These are phyloP conservation scores for Tragelaphus oryx DNA, from an alignment of 2,797 vertebrate genomes.

Conservation along the genomic window DNA sequence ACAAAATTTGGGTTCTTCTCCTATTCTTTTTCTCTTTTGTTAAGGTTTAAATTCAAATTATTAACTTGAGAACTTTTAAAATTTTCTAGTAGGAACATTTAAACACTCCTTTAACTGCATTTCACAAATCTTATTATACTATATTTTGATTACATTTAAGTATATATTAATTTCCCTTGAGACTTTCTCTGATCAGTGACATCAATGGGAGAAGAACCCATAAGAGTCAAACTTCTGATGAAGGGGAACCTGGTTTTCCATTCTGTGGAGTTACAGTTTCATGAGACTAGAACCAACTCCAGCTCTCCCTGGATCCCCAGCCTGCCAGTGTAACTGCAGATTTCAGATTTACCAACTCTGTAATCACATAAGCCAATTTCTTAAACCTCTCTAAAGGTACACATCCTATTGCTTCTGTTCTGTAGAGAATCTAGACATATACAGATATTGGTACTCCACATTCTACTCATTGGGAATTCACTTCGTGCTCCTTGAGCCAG, in stretches of 20 bases:
- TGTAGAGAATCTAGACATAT: background rate
- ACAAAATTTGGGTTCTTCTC: background rate
- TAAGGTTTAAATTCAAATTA: background rate
- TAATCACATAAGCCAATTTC: background rate
- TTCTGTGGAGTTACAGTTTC: background rate
- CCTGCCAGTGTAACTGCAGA: background rate
- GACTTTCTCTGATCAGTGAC: background rate
- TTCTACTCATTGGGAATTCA: background rate
- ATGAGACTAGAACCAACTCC: background rate
- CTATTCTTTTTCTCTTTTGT: background rate
- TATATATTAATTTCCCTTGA: background rate
- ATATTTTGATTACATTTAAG: background rate
- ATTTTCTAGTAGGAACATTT: background rate
- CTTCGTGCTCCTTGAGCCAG: background rate
- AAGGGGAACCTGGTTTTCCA: background rate
- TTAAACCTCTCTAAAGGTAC: background rate
- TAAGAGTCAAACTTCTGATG: background rate
- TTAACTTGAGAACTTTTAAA: background rate
- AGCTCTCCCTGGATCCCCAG: background rate
- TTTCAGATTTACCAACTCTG: background rate
- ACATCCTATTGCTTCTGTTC: background rate
- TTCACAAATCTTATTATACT: background rate
- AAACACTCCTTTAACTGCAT: background rate
- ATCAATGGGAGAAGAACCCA: background rate
- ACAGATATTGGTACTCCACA: background rate